Percentiles rank a stretch among this genome's conserved stretches.
Conservation (phyloP, 2,888 invertebrate species). For the Chrysomela aeneicollis region DNA sequence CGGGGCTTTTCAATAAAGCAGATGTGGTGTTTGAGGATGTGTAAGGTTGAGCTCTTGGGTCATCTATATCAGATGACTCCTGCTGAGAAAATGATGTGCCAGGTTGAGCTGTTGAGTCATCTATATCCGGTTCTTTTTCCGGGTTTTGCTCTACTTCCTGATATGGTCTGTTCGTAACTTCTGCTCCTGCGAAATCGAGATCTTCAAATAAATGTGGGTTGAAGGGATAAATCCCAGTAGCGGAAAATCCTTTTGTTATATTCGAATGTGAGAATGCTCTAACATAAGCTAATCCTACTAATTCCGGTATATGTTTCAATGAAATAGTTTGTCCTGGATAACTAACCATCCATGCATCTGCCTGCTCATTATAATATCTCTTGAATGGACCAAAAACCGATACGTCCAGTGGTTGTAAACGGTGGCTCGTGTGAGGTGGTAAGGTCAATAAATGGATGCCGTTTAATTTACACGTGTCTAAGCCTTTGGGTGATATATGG, state of each 20-base stretch:
- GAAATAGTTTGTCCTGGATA: conserved; percentile 29
- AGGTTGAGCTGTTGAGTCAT: conserved; percentile 6
- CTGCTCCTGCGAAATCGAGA: conserved; percentile 29
- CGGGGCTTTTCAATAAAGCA: conserved; percentile 20
- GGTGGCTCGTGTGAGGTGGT: no score
- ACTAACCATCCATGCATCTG: conserved; percentile 27
- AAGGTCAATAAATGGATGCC: no score
- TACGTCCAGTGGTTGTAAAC: conserved; percentile 29
- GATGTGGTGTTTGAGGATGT: conserved; percentile 15
- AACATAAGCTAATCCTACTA: conserved; percentile 28
- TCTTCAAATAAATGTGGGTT: conserved; percentile 33
- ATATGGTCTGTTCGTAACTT: conserved; percentile 31
- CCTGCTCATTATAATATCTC: conserved; percentile 1
- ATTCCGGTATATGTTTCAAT: conserved; percentile 20
- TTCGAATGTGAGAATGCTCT: conserved; percentile 17
- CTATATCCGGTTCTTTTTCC: conserved; percentile 23
- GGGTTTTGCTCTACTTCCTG: conserved; percentile 23
- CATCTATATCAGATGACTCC: conserved; percentile 7
- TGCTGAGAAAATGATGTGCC: conserved; percentile 10
- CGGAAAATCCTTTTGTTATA: conserved; percentile 3
- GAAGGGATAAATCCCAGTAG: conserved; percentile 32
- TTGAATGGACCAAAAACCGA: conserved; percentile 24
- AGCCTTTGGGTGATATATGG: conserved; percentile 29
- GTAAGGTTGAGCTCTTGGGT: background rate
- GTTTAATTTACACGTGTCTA: no score